These are phyloP conservation scores for Drosophila infuscata DNA, from an alignment of 2,888 invertebrate genomes.

Conservation along the genomic window DNA sequence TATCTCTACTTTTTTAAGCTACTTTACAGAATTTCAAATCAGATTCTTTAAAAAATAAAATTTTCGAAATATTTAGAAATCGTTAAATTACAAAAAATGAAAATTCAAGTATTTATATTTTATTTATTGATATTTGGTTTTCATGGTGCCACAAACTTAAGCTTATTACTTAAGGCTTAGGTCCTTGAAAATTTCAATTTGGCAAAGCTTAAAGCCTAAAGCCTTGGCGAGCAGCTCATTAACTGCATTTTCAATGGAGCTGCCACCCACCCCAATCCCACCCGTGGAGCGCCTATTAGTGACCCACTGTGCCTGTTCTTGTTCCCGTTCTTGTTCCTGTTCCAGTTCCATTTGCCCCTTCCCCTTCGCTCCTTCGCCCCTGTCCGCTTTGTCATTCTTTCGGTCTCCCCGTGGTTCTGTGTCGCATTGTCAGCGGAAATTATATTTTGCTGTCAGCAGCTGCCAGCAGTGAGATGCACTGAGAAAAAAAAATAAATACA, in stretches of 20 bases:
- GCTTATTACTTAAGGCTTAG: neutral
- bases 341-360: neutral
- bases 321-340: neutral
- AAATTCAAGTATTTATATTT: neutral
- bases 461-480: slow-evolving; percentile 25
- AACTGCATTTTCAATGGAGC: neutral
- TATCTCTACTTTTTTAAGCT: neutral
- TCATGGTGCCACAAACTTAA: neutral
- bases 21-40: neutral
- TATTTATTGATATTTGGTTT: neutral
- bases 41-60: neutral
- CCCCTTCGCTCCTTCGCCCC: neutral
- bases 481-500: neutral
- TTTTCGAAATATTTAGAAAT: neutral
- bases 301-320: slow-evolving; percentile 14
- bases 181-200: neutral
- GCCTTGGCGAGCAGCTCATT: slow-evolving; percentile 1
- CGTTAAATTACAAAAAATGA: neutral
- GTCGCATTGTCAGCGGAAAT: slow-evolving; percentile 73
- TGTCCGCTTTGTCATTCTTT: slow-evolving; percentile 4
- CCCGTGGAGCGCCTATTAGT: slow-evolving; percentile 1
- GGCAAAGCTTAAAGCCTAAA: neutral
- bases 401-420: slow-evolving; percentile 16
- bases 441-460: slow-evolving; percentile 66
- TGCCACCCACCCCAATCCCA: neutral